These are phyloP conservation scores for Fistularia commersonii DNA, from an alignment of 2,797 vertebrate genomes.

Conservation along the genomic window DNA sequence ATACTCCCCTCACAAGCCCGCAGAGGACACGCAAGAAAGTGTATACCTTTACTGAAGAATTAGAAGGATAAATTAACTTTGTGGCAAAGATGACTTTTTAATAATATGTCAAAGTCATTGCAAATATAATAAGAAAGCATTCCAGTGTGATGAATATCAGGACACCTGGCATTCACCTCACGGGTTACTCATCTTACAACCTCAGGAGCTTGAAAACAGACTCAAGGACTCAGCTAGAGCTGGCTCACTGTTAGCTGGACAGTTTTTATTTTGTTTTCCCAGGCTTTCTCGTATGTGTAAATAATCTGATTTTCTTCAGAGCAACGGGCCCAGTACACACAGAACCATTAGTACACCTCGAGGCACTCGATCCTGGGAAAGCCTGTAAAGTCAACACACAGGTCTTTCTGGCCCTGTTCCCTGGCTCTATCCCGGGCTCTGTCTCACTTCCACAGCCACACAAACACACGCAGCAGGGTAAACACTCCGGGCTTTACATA, in stretches of 20 bases:
- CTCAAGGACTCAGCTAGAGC: too few relatives aligned
- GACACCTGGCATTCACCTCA: background rate
- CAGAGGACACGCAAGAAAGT: constrained; percentile 12
- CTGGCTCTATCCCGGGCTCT: constrained; percentile 22
- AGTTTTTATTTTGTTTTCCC: constrained; percentile 38
- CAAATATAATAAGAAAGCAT: background rate
- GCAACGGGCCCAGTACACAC: constrained; percentile 21
- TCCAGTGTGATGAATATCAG: constrained; percentile 1
- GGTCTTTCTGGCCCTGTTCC: constrained; percentile 43
- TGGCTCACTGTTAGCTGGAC: constrained; percentile 2
- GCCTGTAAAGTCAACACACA: constrained; percentile 61
- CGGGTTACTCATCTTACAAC: background rate
- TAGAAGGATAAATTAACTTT: background rate
- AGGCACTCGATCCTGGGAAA: constrained; percentile 50
- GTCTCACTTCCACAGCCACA: constrained; percentile 13
- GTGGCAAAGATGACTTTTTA: background rate
- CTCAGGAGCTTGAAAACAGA: background rate
- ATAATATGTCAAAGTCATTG: background rate
- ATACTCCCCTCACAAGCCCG: constrained; percentile 45
- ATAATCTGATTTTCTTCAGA: constrained; percentile 44
- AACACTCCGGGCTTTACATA: constrained; percentile 26
- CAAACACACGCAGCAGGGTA: constrained; percentile 32
- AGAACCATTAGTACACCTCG: constrained; percentile 33
- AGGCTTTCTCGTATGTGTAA: constrained; percentile 41
- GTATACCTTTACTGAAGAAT: constrained; percentile 6